Base-by-base conservation (phyloP, 2,888 invertebrate species). In the Torymus aiolomorphi region DNA sequence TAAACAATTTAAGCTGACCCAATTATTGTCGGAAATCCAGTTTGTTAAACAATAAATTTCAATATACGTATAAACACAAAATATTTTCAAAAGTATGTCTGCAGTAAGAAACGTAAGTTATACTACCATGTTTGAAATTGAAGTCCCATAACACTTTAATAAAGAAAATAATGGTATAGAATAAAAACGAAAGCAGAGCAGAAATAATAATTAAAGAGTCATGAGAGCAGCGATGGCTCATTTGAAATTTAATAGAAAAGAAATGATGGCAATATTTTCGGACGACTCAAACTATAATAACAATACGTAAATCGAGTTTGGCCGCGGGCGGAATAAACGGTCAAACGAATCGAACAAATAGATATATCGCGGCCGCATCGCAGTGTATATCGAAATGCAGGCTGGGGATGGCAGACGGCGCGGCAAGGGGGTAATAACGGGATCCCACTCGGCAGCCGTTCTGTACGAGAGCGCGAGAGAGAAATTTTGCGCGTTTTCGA, bases 261-360 rank as follows among this genome's bases (percentile, higher is more conserved):
- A 52, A 63, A n/a, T 18, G 12, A 57, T n/a, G 62, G 24, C 63
- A 61, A 57, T 57, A 63, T 70, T 54, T 76, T 61, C 59, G 12
- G 51, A 67, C 14, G 2, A 11, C 18, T 61, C 11, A 14, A 20
- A 54, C 18, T 24, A 49, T 49, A 1, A 70, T n/a, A 42, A 42
- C 42, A 62, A 52, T 42, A 42, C 5, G 59, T 52, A 71, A 75
- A 79, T 75, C 69, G 75, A 61, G 75, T 75, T 54, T 70, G 11
- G 42, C 24, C 63, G 11, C 24, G 52, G 16, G 31, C 24, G 59
- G 75, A 79, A 65, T 61, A 79, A 79, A 61, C 61, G 75, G 70
- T 71, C 65, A 79, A 72, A 72, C 71, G 61, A 66, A 54, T 57
- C 56, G 72, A 54, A 71, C 75, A 71, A 80, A 73, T 69, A 63